These are phyloP conservation scores for Girardia tigrina DNA, from an alignment of 2,888 invertebrate genomes.

Conservation along the genomic window DNA sequence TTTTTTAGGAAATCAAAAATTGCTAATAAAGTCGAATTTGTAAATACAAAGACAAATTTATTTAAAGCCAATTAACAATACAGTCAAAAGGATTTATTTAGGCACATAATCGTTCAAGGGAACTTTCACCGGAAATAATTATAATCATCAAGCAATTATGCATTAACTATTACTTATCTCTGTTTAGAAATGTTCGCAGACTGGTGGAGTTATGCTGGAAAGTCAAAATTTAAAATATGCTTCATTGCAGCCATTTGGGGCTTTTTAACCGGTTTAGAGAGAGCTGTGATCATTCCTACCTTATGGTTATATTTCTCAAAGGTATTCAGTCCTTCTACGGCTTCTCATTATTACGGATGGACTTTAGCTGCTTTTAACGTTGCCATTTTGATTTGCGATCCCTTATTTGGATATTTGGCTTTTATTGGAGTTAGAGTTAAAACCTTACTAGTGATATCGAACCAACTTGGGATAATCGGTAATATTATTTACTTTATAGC, in stretches of 20 bases:
- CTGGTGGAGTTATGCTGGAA: slow-evolving; percentile 15
- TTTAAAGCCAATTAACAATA: too few relatives aligned
- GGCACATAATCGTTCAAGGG: neutral
- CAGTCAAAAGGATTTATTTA: neutral
- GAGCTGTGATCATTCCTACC: slow-evolving; percentile 52
- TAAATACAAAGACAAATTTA: too few relatives aligned
- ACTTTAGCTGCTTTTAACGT: slow-evolving; percentile 36
- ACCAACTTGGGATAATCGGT: slow-evolving; percentile 35
- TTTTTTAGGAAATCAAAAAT: too few relatives aligned
- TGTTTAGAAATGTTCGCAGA: neutral
- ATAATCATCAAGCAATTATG: neutral
- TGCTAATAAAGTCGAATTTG: too few relatives aligned
- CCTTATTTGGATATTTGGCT: slow-evolving; percentile 32
- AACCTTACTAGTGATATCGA: slow-evolving; percentile 28
- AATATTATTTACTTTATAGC: slow-evolving; percentile 34
- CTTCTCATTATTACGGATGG: slow-evolving; percentile 31
- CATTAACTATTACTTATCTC: neutral
- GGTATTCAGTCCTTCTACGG: slow-evolving; percentile 40
- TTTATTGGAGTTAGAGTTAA: slow-evolving; percentile 33
- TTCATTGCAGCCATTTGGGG: slow-evolving; percentile 32
- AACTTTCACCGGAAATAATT: neutral
- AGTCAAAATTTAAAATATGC: slow-evolving; percentile 24
- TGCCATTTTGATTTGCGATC: slow-evolving; percentile 28
- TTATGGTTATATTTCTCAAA: slow-evolving; percentile 50
- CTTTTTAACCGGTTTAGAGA: slow-evolving; percentile 34